These are phyloP conservation scores for Poeciliopsis turneri DNA, from an alignment of 2,797 vertebrate genomes.

Conservation along the genomic window DNA sequence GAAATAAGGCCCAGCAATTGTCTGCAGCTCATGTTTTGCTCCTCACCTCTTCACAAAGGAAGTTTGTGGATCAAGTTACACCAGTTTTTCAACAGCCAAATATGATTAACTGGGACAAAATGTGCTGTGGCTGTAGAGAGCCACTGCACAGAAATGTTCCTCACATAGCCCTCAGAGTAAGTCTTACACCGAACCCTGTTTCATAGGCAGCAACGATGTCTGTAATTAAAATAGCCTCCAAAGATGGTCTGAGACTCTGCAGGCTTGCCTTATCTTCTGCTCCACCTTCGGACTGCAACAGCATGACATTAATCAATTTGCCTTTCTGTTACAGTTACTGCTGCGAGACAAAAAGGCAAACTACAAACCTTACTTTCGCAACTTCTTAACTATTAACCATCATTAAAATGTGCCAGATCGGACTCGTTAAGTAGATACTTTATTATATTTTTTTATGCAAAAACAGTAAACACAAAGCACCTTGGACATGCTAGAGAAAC, in stretches of 20 bases:
- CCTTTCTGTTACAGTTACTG: slow-evolving; percentile 3
- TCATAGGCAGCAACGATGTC: slow-evolving; percentile 14
- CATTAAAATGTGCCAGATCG: not conserved
- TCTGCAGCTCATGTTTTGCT: slow-evolving; percentile 23
- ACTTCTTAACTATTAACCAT: not conserved
- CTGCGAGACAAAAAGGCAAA: slow-evolving; percentile 14
- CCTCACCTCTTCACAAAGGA: slow-evolving; percentile 26
- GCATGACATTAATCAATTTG: not conserved
- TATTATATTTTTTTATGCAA: not conserved
- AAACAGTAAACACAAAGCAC: slow-evolving; percentile 4
- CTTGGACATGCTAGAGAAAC: not conserved
- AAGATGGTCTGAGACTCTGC: slow-evolving; percentile 22
- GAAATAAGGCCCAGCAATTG: slow-evolving; percentile 36
- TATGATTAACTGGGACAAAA: slow-evolving; percentile 12
- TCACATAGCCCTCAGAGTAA: slow-evolving; percentile 27
- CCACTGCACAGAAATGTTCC: slow-evolving; percentile 21
- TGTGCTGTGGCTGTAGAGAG: slow-evolving; percentile 13
- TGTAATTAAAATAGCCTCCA: slow-evolving; percentile 13
- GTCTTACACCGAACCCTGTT: slow-evolving; percentile 27
- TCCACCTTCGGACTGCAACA: slow-evolving; percentile 44
- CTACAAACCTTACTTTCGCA: slow-evolving; percentile 9
- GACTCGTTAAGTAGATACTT: not conserved
- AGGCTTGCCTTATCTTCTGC: slow-evolving; percentile 43
- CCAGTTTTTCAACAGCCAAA: slow-evolving; percentile 26
- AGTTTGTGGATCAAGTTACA: slow-evolving; percentile 57